phyloP scores from a whole-genome alignment of 1,140 invertebrate genomes.

The Ips typographus region DNA sequence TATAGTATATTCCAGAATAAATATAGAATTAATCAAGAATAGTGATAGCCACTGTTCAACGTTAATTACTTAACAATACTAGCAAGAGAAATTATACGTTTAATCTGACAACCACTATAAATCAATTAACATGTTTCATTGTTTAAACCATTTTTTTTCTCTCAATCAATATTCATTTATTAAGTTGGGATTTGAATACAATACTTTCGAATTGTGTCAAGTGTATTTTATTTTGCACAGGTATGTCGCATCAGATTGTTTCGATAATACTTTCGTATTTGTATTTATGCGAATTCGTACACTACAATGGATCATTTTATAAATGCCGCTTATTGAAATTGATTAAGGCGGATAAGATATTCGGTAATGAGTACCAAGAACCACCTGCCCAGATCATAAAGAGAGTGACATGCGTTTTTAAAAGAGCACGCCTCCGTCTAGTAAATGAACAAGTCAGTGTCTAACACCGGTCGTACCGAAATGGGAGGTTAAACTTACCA shows the following conservation, averaged over 20 bases:
- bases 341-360: background rate
- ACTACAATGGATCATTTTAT: background rate
- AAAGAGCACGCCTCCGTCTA: conserved; percentile 16
- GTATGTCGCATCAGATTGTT: too few relatives aligned
- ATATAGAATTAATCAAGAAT: too few relatives aligned
- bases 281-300: too few relatives aligned
- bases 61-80: too few relatives aligned
- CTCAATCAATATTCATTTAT: conserved; percentile 1
- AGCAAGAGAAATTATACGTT: too few relatives aligned
- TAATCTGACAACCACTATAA: background rate
- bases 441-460: conserved; percentile 17
- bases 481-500: conserved; percentile 30
- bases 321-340: background rate
- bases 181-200: background rate
- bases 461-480: conserved; percentile 9
- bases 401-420: conserved; percentile 15
- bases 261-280: too few relatives aligned
- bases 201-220: conserved; percentile 2
- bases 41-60: too few relatives aligned
- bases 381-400: conserved; percentile 17
- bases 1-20: too few relatives aligned
- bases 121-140: background rate
- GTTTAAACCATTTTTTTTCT: background rate
- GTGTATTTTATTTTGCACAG: background rate
- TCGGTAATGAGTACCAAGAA: background rate